Base-by-base conservation (phyloP, 2,113 vertebrate genomes). In the Stegastes partitus region DNA sequence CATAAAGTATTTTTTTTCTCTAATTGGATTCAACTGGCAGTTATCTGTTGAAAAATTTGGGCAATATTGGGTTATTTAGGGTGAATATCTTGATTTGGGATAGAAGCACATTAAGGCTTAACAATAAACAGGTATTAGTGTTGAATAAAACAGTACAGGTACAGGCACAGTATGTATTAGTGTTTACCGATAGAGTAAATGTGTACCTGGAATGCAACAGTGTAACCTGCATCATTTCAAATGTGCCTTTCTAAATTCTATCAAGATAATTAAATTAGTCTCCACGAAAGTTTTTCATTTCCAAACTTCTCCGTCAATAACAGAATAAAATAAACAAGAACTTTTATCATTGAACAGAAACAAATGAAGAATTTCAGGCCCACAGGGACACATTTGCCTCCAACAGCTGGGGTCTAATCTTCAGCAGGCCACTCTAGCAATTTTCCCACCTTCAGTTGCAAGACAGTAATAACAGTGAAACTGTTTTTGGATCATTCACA, bases 111-210 rank as follows among this genome's bases (percentile, higher is more conserved):
- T 3, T 42, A 1, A 42, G 23, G 19, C 23, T 44, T 16, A 2
- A 62, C 4, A 68, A 26, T 68, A 47, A 61, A 74, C n/a, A 61
- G 2, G 61, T 2, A 26, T 45, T 15, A 21, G 21, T 62, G 15
- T 49, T 74, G 8, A 56, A 50, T 74, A 10, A 62, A 49, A 63
- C 16, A 50, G 3, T 26, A 44, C 51, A 64, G n/a, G n/a, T n/a
- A n/a, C n/a, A 1, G 53, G n/a, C 8, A 15, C 22, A n/a, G 10
- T 19, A 56, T 51, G 14, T 0, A 26, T 28, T 15, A 54, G 4
- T 31, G 57, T 22, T 55, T 12, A 54, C 54, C 19, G 37, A 50
- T 6, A 21, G 54, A 59, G 19, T 50, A 44, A 31, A 4, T 50
- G 49, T 63, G 12, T 5, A 63, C 31, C 16, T 62, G 18, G 55